These are phyloP conservation scores for Dipus sagitta DNA, from an alignment of 2,797 vertebrate genomes.

Conservation along the genomic window DNA sequence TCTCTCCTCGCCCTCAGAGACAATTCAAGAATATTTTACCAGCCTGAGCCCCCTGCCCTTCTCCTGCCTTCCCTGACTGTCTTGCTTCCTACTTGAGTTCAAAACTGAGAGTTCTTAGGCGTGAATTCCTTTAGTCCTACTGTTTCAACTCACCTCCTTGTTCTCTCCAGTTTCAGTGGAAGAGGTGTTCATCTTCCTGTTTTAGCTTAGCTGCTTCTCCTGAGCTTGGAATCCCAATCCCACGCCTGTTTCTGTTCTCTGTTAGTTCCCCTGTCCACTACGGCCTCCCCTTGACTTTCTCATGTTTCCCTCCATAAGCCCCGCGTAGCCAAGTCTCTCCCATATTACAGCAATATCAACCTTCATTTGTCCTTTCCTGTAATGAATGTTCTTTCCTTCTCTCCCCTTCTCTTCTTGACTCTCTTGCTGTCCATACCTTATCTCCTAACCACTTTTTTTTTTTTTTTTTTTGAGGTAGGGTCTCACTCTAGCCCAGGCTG, in stretches of 20 bases:
- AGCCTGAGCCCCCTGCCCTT: not conserved
- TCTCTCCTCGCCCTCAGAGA: slow-evolving; percentile 51
- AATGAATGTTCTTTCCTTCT: not conserved
- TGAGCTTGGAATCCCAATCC: not conserved
- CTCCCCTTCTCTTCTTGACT: not conserved
- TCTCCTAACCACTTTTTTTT: not conserved
- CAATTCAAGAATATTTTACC: slow-evolving; percentile 46
- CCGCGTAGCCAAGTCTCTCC: not conserved
- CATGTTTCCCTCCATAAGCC: not conserved
- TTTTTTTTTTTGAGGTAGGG: too few relatives aligned
- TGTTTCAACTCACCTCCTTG: not conserved
- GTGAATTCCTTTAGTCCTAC: not conserved
- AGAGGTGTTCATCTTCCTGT: not conserved
- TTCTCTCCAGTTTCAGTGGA: not conserved
- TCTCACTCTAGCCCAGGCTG: too few relatives aligned
- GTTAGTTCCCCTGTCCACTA: too few relatives aligned
- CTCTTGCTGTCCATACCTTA: not conserved
- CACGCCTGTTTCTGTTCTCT: not conserved
- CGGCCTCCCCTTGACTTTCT: not conserved
- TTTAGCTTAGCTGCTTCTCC: slow-evolving; percentile 9
- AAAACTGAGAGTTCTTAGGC: not conserved
- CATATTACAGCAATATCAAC: not conserved
- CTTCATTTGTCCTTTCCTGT: not conserved
- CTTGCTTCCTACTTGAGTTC: not conserved
- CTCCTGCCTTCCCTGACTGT: slow-evolving; percentile 32